Evolutionary conservation across 2,797 vertebrate genomes (phyloP).

Genomic region (Mormyrops attenuatus): DNA sequence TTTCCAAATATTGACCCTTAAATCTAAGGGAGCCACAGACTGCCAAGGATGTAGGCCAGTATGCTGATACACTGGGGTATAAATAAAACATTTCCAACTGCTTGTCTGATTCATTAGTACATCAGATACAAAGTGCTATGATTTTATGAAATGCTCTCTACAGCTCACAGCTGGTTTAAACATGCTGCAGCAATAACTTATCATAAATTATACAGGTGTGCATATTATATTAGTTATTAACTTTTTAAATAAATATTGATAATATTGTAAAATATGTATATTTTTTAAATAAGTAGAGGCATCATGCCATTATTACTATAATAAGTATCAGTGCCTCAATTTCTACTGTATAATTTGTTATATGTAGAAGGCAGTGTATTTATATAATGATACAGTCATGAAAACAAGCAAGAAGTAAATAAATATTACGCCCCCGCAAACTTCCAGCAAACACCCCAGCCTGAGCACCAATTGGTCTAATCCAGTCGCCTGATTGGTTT

Average conservation of each 20-base stretch:
- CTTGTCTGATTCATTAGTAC: not conserved
- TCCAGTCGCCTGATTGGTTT: not conserved
- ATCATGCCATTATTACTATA: not conserved
- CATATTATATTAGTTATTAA: not conserved
- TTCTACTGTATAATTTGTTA: not conserved
- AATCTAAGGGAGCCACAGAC: not conserved
- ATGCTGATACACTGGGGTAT: not conserved
- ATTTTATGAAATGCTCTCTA: not conserved
- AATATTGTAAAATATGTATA: not conserved
- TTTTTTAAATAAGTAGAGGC: not conserved
- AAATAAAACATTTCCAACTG: not conserved
- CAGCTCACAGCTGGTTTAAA: not conserved
- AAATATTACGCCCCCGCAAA: not conserved
- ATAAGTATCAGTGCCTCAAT: not conserved
- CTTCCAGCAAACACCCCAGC: not conserved
- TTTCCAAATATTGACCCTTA: not conserved
- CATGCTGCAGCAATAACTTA: not conserved
- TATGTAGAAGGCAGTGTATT: not conserved
- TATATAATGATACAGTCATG: not conserved
- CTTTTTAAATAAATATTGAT: not conserved
- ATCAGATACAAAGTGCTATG: not conserved
- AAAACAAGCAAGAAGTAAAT: not conserved
- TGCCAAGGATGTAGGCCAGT: not conserved
- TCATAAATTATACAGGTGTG: not conserved
- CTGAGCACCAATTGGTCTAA: not conserved